Evolutionary conservation across 2,113 vertebrate species (phyloP).

Genomic region (Hypomesus transpacificus): DNA sequence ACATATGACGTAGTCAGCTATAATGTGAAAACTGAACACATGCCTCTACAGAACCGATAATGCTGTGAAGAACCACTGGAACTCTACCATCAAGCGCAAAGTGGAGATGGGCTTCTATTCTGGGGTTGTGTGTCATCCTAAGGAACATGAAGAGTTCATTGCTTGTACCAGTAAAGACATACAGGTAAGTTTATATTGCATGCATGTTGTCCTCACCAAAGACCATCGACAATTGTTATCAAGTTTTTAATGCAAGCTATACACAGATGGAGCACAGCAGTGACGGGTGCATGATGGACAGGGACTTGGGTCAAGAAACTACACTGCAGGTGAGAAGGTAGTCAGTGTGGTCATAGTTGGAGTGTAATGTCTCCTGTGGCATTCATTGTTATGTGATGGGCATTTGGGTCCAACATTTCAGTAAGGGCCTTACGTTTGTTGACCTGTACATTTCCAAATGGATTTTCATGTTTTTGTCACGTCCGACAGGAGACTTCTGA

Average conservation of each 20-base stretch:
- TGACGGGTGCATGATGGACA: slow-evolving; percentile 40
- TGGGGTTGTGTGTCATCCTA: slow-evolving; percentile 70
- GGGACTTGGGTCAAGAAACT: slow-evolving; percentile 35
- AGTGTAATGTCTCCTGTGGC: background rate
- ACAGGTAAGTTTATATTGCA: slow-evolving; percentile 48
- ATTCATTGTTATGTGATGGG: no score
- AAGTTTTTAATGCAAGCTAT: background rate
- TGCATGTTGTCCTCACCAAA: background rate
- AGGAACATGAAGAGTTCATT: slow-evolving; percentile 77
- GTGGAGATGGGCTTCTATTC: slow-evolving; percentile 86
- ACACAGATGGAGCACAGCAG: slow-evolving; percentile 51
- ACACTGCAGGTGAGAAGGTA: slow-evolving; percentile 45
- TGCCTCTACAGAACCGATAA: slow-evolving; percentile 84
- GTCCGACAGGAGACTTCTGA: slow-evolving; percentile 36
- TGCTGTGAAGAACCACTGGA: slow-evolving; percentile 99
- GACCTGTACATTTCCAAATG: background rate
- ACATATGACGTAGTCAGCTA: background rate
- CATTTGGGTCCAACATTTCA: no score
- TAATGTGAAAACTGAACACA: background rate
- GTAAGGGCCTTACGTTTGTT: background rate
- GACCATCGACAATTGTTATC: background rate
- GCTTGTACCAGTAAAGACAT: slow-evolving; percentile 50
- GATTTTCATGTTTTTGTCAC: background rate
- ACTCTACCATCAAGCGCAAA: slow-evolving; percentile 96
- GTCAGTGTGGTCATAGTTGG: background rate